A percentile compares a stretch with the other conserved stretches of the same genome.
phyloP scores from a whole-genome alignment of 2,797 vertebrate genomes.

The Lagodon rhomboides region DNA sequence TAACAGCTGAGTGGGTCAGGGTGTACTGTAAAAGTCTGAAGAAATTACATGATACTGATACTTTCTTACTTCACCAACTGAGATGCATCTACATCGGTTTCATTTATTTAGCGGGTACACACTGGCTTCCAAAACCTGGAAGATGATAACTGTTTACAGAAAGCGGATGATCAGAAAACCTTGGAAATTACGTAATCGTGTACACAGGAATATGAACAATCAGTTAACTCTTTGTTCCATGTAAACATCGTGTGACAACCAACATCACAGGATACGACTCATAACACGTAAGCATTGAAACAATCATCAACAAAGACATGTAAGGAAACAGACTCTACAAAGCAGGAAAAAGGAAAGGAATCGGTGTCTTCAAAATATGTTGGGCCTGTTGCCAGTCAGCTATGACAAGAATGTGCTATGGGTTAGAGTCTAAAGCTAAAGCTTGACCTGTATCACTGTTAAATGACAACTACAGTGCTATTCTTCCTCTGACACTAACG shows the following conservation, averaged over 20 bases:
- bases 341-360: conserved; percentile 28
- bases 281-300: background rate
- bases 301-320: background rate
- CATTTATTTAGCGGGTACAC: background rate
- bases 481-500: too few species aligned
- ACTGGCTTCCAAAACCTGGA: background rate
- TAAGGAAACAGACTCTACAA: background rate
- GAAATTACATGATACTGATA: too few species aligned
- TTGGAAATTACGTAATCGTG: background rate
- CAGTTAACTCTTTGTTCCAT: background rate
- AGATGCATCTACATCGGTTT: background rate
- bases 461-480: background rate
- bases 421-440: background rate
- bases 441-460: background rate
- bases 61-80: background rate
- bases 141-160: background rate
- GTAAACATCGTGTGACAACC: background rate
- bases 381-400: background rate
- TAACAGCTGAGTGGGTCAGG: background rate
- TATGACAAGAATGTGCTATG: background rate
- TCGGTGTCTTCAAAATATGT: conserved; percentile 5
- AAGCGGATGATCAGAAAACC: background rate
- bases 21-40: background rate
- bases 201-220: background rate
- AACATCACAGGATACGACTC: background rate